Evolutionary conservation across 2,113 vertebrate species (phyloP), one percentile per base, ranked within the genome.

Genomic region (Strix uralensis): DNA sequence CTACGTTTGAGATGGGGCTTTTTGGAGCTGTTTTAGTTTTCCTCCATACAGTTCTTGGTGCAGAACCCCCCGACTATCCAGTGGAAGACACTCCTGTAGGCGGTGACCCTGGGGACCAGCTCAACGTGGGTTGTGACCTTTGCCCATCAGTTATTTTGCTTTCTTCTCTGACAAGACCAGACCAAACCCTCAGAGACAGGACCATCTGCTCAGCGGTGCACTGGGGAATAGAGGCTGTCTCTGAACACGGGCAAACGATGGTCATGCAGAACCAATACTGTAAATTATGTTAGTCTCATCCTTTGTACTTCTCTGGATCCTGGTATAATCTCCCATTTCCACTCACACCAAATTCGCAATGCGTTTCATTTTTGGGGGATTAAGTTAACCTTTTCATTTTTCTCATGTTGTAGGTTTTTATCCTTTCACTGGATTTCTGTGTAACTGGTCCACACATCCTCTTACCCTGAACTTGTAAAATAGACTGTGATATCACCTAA

Each of bases 1-100:
- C 98, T 99, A 99, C 95, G 98, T 99, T 98, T 99, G 98, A 99
- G 95, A 97, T 97, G 96, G 97, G 89, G 90, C 92, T 92, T 89
- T 93, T 93, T 88, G 97, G 96, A 96, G 97, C 97, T 95, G 85
- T 80, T 92, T 96, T 97, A 95, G 97, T 97, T 97, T 95, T 94
- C 96, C 96, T 97, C 94, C 90, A 80, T 69, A 34, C 74, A 73
- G 93, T 96, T 98, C 97, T 96, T 97, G 97, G 96, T 84, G 93
- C 95, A 96, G 96, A 97, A 95, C 94, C 92, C 83, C 94, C 95
- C 21, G 11, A 95, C 93, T 92, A 95, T 96, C 96, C 95, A 92
- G 95, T 88, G 96, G 97, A 97, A 97, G 95, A 95, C 94, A 92
- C 94, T 96, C 95, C 96, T 46, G 84, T 96, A 97, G 96, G 96